These are phyloP conservation scores for Picus viridis DNA, from an alignment of 2,797 vertebrate species.

Conservation along the genomic window DNA sequence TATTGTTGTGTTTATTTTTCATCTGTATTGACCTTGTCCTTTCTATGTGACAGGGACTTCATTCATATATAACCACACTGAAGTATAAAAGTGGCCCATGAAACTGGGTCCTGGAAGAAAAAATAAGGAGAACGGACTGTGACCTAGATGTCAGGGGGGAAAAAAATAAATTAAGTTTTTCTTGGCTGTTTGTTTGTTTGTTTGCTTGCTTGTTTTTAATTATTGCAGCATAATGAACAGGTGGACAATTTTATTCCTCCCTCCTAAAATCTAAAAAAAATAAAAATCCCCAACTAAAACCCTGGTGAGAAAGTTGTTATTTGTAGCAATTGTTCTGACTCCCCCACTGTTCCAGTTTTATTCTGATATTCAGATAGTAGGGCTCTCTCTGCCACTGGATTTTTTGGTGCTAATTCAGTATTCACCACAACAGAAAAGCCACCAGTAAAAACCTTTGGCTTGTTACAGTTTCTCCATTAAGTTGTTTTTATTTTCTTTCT, in stretches of 20 bases:
- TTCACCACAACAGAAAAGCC: background rate
- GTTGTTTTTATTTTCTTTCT: background rate
- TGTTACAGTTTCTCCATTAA: background rate
- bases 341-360: background rate
- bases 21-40: constrained; percentile 45
- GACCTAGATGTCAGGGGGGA: background rate
- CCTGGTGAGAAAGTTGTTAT: background rate
- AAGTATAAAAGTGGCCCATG: constrained; percentile 16
- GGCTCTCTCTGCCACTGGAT: background rate
- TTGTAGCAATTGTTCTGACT: background rate
- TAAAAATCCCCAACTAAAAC: background rate
- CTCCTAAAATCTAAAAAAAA: background rate
- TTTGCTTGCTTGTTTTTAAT: background rate
- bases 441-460: background rate
- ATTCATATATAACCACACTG: constrained; percentile 37
- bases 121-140: background rate
- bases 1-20: constrained; percentile 50
- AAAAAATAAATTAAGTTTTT: background rate
- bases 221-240: background rate
- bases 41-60: constrained; percentile 30
- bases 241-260: background rate
- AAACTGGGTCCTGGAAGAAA: constrained; percentile 38
- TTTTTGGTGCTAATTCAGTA: background rate
- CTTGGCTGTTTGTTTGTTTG: background rate
- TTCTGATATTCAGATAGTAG: background rate